Evolutionary conservation across 2,888 invertebrate genomes (phyloP).

Genomic region (Xanthia icteritia): DNA sequence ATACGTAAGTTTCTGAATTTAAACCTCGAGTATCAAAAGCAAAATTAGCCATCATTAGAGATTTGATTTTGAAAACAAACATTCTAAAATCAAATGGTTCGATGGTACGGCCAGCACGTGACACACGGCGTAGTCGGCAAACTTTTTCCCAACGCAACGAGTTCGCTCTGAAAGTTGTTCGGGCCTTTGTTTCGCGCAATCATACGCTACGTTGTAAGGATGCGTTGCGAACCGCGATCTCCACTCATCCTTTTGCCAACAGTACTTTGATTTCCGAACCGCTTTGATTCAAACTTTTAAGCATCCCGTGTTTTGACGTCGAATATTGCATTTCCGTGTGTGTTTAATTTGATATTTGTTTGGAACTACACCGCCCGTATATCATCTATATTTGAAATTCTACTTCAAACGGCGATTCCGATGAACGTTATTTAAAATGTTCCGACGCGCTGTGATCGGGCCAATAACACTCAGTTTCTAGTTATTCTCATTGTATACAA

Average conservation of each 20-base stretch:
- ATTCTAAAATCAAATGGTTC: constrained; percentile 66
- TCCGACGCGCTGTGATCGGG: constrained; percentile 81
- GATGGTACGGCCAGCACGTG: constrained; percentile 65
- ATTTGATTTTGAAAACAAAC: constrained; percentile 53
- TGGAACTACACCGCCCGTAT: constrained; percentile 74
- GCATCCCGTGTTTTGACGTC: constrained; percentile 84
- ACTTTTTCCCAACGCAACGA: constrained; percentile 84
- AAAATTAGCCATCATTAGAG: constrained; percentile 38
- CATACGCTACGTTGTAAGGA: constrained; percentile 88
- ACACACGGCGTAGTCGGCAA: constrained; percentile 78
- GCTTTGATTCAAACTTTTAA: constrained; percentile 90
- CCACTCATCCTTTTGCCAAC: constrained; percentile 85
- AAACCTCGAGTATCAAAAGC: constrained; percentile 18
- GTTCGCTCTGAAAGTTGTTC: constrained; percentile 80
- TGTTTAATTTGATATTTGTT: constrained; percentile 86
- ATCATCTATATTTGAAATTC: constrained; percentile 75
- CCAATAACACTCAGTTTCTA: constrained; percentile 89
- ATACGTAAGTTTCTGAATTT: neutral
- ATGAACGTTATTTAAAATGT: constrained; percentile 79
- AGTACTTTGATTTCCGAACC: constrained; percentile 87
- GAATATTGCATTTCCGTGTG: constrained; percentile 87
- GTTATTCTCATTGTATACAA: constrained; percentile 86
- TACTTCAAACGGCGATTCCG: constrained; percentile 75
- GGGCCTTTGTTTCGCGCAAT: constrained; percentile 86
- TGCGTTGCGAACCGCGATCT: constrained; percentile 80